Evolutionary conservation across 2,797 vertebrate species (phyloP).

Genomic region (Pyrocephalus nanus): DNA sequence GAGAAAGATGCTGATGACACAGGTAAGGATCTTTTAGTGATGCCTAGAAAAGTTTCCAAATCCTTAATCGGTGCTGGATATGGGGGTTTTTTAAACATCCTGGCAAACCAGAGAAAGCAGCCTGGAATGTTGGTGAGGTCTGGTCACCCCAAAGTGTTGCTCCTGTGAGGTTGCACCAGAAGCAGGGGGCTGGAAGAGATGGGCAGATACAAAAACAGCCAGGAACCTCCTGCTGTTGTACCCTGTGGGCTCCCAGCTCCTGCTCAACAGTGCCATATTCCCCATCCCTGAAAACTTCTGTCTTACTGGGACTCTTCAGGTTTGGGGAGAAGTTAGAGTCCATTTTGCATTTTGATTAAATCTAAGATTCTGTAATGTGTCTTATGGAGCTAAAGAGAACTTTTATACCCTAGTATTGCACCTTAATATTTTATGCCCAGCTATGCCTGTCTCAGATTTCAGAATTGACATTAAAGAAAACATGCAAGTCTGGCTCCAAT

Average conservation of each 20-base stretch:
- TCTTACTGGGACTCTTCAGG: background rate
- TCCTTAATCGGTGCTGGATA: background rate
- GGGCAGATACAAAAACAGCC: background rate
- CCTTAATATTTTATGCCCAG: background rate
- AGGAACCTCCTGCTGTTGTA: accelerated
- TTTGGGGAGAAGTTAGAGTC: background rate
- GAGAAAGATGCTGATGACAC: background rate
- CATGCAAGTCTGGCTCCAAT: background rate
- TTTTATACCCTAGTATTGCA: background rate
- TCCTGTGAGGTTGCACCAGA: background rate
- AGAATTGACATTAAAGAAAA: background rate
- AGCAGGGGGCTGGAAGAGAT: background rate
- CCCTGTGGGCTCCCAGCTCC: background rate
- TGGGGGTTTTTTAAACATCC: background rate
- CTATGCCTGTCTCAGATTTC: background rate
- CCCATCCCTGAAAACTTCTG: background rate
- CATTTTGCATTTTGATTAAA: background rate
- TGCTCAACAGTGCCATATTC: accelerated
- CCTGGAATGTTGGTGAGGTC: background rate
- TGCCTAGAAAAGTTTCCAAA: background rate
- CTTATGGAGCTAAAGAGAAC: background rate
- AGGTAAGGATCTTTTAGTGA: background rate
- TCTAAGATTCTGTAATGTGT: background rate
- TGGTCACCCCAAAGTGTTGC: background rate
- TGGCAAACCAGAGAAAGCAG: background rate